These are phyloP conservation scores for Drosophila picticornis DNA, from an alignment of 2,888 invertebrate genomes.

Conservation along the genomic window DNA sequence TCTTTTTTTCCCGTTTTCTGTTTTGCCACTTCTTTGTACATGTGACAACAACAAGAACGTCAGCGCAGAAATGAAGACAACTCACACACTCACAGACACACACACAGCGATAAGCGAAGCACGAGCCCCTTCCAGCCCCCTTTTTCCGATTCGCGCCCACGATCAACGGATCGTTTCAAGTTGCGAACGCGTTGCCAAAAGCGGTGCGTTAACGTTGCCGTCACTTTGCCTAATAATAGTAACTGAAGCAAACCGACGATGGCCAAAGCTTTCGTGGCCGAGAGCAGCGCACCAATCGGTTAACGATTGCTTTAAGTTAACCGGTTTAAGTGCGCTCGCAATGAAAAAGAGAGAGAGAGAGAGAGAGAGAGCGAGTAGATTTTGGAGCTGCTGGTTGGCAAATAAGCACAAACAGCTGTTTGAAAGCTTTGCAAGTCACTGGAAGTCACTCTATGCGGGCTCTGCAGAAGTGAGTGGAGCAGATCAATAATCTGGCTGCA, in stretches of 20 bases:
- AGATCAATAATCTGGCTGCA: conserved; percentile 1
- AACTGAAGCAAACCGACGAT: conserved; percentile 62
- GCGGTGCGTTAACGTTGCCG: conserved; percentile 70
- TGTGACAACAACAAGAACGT: conserved; percentile 46
- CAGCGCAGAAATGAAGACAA: conserved; percentile 54
- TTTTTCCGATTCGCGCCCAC: conserved; percentile 35
- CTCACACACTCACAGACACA: conserved; percentile 6
- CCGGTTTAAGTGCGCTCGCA: conserved; percentile 22
- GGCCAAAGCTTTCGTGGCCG: conserved; percentile 43
- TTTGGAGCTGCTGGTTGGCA: conserved; percentile 15
- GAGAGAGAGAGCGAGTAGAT: neutral
- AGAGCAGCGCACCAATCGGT: conserved; percentile 46
- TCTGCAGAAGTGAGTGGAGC: neutral
- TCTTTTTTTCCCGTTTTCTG: conserved; percentile 28
- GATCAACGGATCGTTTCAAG: conserved; percentile 49
- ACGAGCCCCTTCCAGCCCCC: conserved; percentile 40
- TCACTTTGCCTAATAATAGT: conserved; percentile 82
- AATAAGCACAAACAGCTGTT: conserved; percentile 47
- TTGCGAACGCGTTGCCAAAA: conserved; percentile 59
- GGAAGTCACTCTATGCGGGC: neutral
- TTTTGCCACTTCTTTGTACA: conserved; percentile 36
- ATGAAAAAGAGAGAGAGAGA: conserved; percentile 3
- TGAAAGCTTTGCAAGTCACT: conserved; percentile 23
- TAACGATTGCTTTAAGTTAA: conserved; percentile 31
- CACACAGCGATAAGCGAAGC: conserved; percentile 11